These are phyloP conservation scores for Atta colombica DNA, from an alignment of 1,140 invertebrate genomes.

Conservation along the genomic window DNA sequence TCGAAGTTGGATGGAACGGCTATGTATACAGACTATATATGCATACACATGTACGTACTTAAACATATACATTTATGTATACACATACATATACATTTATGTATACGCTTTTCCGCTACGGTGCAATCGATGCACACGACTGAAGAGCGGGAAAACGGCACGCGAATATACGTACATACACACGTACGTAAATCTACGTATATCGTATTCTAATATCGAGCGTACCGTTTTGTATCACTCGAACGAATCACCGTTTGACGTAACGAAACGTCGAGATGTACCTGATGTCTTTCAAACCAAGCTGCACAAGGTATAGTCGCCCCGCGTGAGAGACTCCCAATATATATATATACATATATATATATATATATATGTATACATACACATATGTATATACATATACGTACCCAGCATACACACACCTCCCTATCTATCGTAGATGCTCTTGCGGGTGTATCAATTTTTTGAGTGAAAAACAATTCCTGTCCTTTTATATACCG, in stretches of 20 bases:
- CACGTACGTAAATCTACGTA: conserved; percentile 41
- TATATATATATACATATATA: conserved; percentile 50
- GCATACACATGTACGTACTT: not conserved
- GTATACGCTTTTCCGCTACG: conserved; percentile 26
- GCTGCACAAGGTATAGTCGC: conserved; percentile 47
- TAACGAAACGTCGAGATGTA: conserved; percentile 71
- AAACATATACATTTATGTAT: not conserved
- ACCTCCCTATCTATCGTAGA: conserved; percentile 31
- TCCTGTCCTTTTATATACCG: conserved; percentile 49
- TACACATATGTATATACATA: not conserved
- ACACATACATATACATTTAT: not conserved
- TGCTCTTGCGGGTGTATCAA: conserved; percentile 29
- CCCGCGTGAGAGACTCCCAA: conserved; percentile 15
- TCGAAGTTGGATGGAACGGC: conserved; percentile 72
- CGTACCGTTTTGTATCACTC: conserved; percentile 62
- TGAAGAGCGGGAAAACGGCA: conserved; percentile 47
- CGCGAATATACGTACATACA: not conserved
- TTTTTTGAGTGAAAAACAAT: conserved; percentile 46
- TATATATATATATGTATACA: not conserved
- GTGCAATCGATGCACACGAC: conserved; percentile 69
- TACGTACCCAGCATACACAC: not conserved
- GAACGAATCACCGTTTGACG: conserved; percentile 66
- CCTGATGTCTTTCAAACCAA: conserved; percentile 75
- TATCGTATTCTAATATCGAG: conserved; percentile 54
- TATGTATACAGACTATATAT: conserved; percentile 44